Evolutionary conservation across 1,140 invertebrate genomes (phyloP), one percentile per base, ranked within the genome.

Genomic region (Saxidomus purpurata): DNA sequence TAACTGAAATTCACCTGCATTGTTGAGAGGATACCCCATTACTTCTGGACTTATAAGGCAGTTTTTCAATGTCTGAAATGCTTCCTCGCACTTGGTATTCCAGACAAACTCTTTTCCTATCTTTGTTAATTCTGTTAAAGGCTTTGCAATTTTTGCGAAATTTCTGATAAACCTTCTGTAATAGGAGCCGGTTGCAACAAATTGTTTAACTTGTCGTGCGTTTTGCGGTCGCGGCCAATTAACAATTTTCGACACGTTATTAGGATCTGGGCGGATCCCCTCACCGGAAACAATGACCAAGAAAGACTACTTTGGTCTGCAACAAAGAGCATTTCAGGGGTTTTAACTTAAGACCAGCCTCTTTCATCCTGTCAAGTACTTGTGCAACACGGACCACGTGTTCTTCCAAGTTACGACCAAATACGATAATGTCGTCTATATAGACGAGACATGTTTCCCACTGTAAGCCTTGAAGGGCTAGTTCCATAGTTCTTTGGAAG

Each of bases 1-100:
- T n/a, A 94, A 19, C 19, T 89, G 80, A 74, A 92, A 89, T 28
- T 83, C 90, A 69, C 92, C 93, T 9, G 77, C 90, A 47, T 92
- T 89, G 22, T 52, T 59, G 11, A 79, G n/a, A 28, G 80, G 77
- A 25, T 90, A 88, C 31, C 61, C 47, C 34, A 91, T 52, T n/a
- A 93, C 49, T 40, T 90, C 85, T 52, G 90, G 38, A 19, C 55
- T 67, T 0, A 61, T 90, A n/a, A 92, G 59, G 1, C 9, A 25
- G 25, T 49, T 28, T 43, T 93, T 92, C 17, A 93, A 31, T 11
- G 31, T 25, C 11, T 92, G 13, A 77, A 93, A 93, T 28, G 74
- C 71, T 25, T 79, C 19, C 19, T 91, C 49, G 71, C 91, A 93
- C 8, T 74, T 36, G 6, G 2, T 17, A 36, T 74, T 22, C 90